These are phyloP conservation scores for Eristalis tenax DNA, from an alignment of 2,888 invertebrate genomes.

Conservation along the genomic window DNA sequence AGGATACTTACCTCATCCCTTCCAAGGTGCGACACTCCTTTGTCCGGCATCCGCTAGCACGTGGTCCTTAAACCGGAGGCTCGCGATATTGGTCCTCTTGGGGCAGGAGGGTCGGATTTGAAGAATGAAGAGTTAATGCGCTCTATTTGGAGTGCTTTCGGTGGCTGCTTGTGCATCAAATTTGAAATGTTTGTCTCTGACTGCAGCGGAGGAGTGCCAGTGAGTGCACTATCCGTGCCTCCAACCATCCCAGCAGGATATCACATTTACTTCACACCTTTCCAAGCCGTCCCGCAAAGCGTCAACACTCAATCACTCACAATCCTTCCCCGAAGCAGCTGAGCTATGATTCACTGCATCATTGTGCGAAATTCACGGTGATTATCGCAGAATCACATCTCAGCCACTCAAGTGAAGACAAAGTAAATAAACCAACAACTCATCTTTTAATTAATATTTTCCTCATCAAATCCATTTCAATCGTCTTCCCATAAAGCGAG, in stretches of 20 bases:
- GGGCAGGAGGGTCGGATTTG: no score
- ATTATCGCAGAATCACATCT: not conserved
- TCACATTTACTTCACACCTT: not conserved
- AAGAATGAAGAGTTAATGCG: no score
- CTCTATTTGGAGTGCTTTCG: no score
- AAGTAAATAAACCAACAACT: not conserved
- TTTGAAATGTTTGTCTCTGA: not conserved
- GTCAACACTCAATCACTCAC: not conserved
- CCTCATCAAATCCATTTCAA: slow-evolving; percentile 17
- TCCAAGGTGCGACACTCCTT: no score
- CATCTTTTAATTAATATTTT: slow-evolving; percentile 13
- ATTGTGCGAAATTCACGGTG: not conserved
- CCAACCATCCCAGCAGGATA: not conserved
- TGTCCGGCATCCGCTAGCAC: no score
- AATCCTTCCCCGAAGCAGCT: not conserved
- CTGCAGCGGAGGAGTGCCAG: no score
- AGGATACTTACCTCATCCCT: no score
- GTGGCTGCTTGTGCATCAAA: not conserved
- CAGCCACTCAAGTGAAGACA: not conserved
- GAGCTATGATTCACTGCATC: not conserved
- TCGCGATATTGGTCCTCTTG: no score
- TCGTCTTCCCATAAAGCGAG: not conserved
- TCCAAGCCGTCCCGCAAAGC: not conserved
- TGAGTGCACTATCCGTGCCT: not conserved
- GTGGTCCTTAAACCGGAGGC: no score